Evolutionary conservation across 1,140 invertebrate genomes (phyloP), one percentile per base, ranked within the genome.

Genomic region (Rhizoglyphus robini): DNA sequence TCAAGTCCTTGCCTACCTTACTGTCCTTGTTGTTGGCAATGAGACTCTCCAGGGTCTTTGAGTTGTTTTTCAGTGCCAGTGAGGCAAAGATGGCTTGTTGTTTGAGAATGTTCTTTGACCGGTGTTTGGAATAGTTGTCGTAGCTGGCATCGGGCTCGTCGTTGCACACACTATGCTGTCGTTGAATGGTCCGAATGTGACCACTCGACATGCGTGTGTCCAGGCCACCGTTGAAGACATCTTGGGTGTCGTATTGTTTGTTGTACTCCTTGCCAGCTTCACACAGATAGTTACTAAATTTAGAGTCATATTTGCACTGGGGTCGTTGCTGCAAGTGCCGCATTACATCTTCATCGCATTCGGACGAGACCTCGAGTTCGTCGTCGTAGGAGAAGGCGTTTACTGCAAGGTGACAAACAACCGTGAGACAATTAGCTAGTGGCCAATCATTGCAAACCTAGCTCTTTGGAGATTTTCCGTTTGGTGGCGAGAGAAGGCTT

Each of bases 361-460:
- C 84, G 29, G 83, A 86, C 59, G 83, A 86, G 11, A 82, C 83
- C 69, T 85, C 83, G 18, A 73, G 70, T 66, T 81, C 80, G 51
- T 81, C 78, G 41, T 64, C 41, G 70, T 81, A 81, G 29, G 77
- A 78, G 73, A 80, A 83, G 5, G 80, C 78, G 71, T 79, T 78
- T 29, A 80, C 82, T 82, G n/a, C 25, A 20, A 13, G n/a, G n/a
- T n/a, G n/a, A n/a, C n/a, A n/a, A n/a, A n/a, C n/a, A n/a, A n/a
- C n/a, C n/a, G n/a, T n/a, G n/a, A n/a, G n/a, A n/a, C n/a, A n/a
- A n/a, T n/a, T n/a, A n/a, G n/a, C n/a, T n/a, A n/a, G n/a, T n/a
- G n/a, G n/a, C n/a, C n/a, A n/a, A n/a, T n/a, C n/a, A n/a, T n/a
- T n/a, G n/a, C 18, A 63, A 25, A 76, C 75, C 73, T 59, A 76